Percentiles rank a stretch among this genome's conserved stretches.
Evolutionary conservation across 2,113 vertebrate genomes (phyloP).

Genomic region (Condylura cristata): DNA sequence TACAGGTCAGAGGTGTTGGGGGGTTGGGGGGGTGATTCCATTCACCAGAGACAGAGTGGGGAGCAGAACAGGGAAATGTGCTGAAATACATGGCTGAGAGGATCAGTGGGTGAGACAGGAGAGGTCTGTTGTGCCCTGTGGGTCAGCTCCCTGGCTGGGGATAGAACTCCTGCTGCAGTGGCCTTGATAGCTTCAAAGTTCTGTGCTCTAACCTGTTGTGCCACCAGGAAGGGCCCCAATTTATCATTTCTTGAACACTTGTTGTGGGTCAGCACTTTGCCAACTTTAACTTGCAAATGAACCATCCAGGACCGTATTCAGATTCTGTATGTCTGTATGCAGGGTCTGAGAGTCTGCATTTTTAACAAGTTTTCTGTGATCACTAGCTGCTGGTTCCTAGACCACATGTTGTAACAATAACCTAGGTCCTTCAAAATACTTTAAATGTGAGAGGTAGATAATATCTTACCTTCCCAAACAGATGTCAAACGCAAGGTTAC

Average conservation of each 20-base stretch:
- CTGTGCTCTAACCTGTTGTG: no score
- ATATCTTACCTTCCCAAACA: neutral
- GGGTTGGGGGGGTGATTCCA: no score
- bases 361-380: neutral
- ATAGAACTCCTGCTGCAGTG: no score
- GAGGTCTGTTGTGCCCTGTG: no score
- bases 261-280: neutral
- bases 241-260: constrained; percentile 3
- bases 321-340: neutral
- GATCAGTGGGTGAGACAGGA: no score
- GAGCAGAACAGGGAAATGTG: no score
- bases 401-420: neutral
- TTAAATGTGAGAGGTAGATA: neutral
- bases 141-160: no score
- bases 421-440: neutral
- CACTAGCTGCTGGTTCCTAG: neutral
- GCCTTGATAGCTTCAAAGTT: no score
- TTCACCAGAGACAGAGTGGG: no score
- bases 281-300: neutral
- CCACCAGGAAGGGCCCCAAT: neutral
- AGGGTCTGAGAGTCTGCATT: neutral
- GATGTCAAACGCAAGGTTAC: neutral
- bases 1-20: no score
- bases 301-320: neutral
- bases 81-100: no score